Base-by-base conservation (phyloP, 2,888 invertebrate species). In the Drosophila ochracea region DNA sequence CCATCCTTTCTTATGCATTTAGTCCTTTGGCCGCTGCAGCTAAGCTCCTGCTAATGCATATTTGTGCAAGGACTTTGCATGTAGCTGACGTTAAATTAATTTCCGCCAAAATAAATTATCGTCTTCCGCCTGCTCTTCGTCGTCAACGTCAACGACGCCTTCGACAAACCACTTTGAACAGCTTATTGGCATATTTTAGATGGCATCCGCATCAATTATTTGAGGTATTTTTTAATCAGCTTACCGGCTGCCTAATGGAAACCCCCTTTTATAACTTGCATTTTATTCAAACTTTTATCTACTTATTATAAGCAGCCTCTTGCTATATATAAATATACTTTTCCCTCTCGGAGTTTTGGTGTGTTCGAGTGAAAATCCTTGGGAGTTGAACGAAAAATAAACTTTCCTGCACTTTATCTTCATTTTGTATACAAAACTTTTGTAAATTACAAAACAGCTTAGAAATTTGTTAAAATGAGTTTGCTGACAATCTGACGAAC, bases 51-150 rank as follows among this genome's bases (percentile, higher is more conserved):
- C 85, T 88, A 90, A 90, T 85, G 90, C 90, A 90, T 88, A 84
- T 84, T 85, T 85, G 85, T 80, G 83, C 77, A 72, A 76, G 65
- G 66, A 70, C 83, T 84, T 84, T 80, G 68, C 80, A 61, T 88
- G 80, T 68, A 37, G 83, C 73, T 80, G 89, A 88, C 90, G 83
- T 83, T 90, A 86, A 90, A 86, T 90, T 84, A 86, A 86, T 86
- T 90, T 90, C 83, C 85, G 76, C 73, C 62, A 67, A 78, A 47
- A 82, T 78, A 83, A 89, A 82, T 88, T 88, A 76, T 90, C 76
- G 82, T 80, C 73, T 55, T 64, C 67, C 58, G 60, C 35, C 53
- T 39, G 53, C 50, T 16, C 19, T 9, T 25, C 49, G 9, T 3
- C 39, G n/a, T 25, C 25, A 30, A 4, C 39, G 16, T 31, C 25